Base-by-base conservation (phyloP, 2,888 invertebrate species). In the Andricus quercusramuli region DNA sequence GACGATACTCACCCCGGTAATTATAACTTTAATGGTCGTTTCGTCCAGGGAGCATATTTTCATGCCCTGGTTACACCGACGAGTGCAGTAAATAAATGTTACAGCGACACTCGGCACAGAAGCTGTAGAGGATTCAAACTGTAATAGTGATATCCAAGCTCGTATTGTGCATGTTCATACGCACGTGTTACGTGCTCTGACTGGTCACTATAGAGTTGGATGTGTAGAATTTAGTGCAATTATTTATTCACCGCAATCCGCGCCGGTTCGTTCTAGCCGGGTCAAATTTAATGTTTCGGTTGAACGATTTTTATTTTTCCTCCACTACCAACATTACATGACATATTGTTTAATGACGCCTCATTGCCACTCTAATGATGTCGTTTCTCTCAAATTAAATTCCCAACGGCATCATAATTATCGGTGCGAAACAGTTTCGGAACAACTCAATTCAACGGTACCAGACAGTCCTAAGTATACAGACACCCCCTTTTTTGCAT, bases 21-120 rank as follows among this genome's bases (percentile, higher is more conserved):
- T 81, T 83, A 83, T 78, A 79, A 81, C 68, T 76, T 79, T 83
- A 81, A 83, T 79, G 80, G 67, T 79, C 59, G 79, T 44, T 77
- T 15, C 29, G 51, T 37, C 44, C 62, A 37, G 9, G 65, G 20
- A 65, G 22, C 76, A 41, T 76, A 64, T 67, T 81, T 81, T 77
- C 51, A 56, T 62, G 76, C 25, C 78, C 62, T 37, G 22, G 76
- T 76, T 29, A 32, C 37, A 41, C 13, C 64, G n/a, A 47, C 20
- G 65, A 41, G 47, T 47, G 25, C 65, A 79, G 78, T 79, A 79
- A 82, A 82, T 82, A 82, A 80, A 82, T 79, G 78, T 77, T 70
- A 44, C 66, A 56, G 37, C 76, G 62, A 64, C 44, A 77, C 41
- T 44, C 22, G 47, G 25, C 5, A 41, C n/a, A 67, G 41, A 41